Base-by-base conservation (phyloP, 2,888 invertebrate species). In the Belgica antarctica region DNA sequence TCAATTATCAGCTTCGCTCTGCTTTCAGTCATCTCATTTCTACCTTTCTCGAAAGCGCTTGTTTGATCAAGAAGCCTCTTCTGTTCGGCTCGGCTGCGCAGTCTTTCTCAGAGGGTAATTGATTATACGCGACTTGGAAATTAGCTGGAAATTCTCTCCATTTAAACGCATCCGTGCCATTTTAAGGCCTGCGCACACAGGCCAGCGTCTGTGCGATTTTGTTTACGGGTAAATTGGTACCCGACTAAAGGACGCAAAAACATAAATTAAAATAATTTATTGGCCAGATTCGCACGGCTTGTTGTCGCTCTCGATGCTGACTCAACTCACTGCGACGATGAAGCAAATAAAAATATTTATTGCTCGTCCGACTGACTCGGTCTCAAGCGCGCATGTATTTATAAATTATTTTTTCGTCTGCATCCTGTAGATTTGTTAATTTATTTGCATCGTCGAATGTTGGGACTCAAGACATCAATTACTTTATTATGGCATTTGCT, bases 341-440 rank as follows among this genome's bases (percentile, higher is more conserved):
- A 15, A 15, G 15, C 22, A 19, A 52, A 52, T 52, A 22, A 52
- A 41, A 52, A 7, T 52, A 19, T 59, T 59, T 59, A 59, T 59
- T 59, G 25, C 59, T 15, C 25, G 25, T n/a, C 19, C n/a, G 27
- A 27, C 27, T 59, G 59, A 19, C 17, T 25, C 27, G 27, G 8
- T 5, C 52, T 27, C 8, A 8, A 47, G 24, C 12, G 24, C 57
- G 34, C 8, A 25, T 34, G 31, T 17, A 5, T 25, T 41, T 63
- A 22, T 4, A n/a, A 22, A 10, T 62, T 63, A 63, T 63, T 63
- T 61, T 36, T 24, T 63, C 19, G 65, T 65, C 65, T 28, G 65
- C 47, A 65, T 65, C 65, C 65, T 65, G 65, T 25, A 36, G 63
- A 63, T 63, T 24, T 41, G n/a, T 17, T 28, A 61, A 61, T 52